Percentiles rank a stretch among this genome's conserved stretches.
phyloP scores from a whole-genome alignment of 2,888 invertebrate genomes.

The Leucozona laternaria region DNA sequence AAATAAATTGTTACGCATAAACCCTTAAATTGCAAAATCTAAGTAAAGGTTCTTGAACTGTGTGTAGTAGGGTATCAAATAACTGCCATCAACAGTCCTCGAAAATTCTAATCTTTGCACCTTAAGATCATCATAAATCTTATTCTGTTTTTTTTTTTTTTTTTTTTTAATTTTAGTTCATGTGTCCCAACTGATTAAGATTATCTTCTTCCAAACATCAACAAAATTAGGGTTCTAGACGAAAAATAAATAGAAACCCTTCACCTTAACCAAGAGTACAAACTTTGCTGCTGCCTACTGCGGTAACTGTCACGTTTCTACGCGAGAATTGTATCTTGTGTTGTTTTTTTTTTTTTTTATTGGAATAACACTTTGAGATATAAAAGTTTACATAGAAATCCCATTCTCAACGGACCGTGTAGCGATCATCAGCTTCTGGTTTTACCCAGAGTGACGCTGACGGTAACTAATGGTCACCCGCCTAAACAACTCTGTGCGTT shows the following conservation, averaged over 20 bases:
- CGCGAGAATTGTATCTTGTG: not conserved
- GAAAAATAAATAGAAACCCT: constrained; percentile 24
- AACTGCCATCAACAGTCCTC: too few species aligned
- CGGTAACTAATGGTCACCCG: constrained; percentile 60
- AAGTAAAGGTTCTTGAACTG: too few species aligned
- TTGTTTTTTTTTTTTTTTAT: not conserved
- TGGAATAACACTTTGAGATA: constrained; percentile 42
- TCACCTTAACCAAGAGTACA: constrained; percentile 7
- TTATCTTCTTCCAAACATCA: constrained; percentile 23
- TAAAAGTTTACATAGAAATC: constrained; percentile 42
- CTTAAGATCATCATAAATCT: constrained; percentile 25
- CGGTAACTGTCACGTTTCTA: not conserved
- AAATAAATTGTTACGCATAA: too few species aligned
- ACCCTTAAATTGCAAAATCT: too few species aligned
- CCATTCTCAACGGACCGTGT: constrained; percentile 59
- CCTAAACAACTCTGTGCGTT: constrained; percentile 20
- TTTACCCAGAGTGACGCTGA: constrained; percentile 60
- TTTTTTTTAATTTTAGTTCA: not conserved
- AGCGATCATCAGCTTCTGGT: constrained; percentile 71
- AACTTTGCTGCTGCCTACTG: constrained; percentile 3
- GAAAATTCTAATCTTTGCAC: not conserved
- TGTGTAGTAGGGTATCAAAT: too few species aligned
- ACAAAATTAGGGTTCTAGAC: constrained; percentile 11
- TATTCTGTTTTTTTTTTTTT: not conserved
- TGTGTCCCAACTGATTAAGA: constrained; percentile 31